Percentiles rank a stretch among this genome's conserved stretches.
Evolutionary conservation across 2,888 invertebrate genomes (phyloP).

Genomic region (Aleiodes testaceus): DNA sequence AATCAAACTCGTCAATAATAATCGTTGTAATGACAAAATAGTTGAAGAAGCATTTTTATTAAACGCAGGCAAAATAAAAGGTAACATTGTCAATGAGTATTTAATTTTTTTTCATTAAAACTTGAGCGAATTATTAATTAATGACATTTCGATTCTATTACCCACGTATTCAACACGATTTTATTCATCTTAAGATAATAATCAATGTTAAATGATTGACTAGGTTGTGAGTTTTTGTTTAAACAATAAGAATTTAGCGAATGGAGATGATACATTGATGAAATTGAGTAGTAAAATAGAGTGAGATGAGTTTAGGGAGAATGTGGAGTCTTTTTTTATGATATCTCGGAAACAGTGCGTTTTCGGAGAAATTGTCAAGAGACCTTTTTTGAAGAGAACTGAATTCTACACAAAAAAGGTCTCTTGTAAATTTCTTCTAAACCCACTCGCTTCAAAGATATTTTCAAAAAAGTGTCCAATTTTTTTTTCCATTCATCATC

Average conservation of each 20-base stretch:
- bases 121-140: conserved; percentile 22
- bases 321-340: no score
- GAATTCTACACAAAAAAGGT: no score
- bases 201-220: conserved; percentile 21
- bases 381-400: no score
- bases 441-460: no score
- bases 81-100: conserved; percentile 21
- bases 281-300: no score
- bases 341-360: no score
- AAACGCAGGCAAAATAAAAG: conserved; percentile 10
- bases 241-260: conserved; percentile 5
- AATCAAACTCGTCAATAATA: neutral
- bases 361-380: no score
- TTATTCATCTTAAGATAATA: conserved; percentile 2
- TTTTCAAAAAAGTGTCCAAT: no score
- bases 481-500: no score
- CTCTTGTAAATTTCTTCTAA: no score
- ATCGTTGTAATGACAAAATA: conserved; percentile 6
- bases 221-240: conserved; percentile 7
- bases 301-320: no score
- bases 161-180: conserved; percentile 14
- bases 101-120: conserved; percentile 1
- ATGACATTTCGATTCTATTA: conserved; percentile 17
- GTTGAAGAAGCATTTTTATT: neutral
- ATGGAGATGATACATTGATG: neutral